Conservation (phyloP, 2,797 vertebrate genomes). For the Rhodeus uyekii region DNA sequence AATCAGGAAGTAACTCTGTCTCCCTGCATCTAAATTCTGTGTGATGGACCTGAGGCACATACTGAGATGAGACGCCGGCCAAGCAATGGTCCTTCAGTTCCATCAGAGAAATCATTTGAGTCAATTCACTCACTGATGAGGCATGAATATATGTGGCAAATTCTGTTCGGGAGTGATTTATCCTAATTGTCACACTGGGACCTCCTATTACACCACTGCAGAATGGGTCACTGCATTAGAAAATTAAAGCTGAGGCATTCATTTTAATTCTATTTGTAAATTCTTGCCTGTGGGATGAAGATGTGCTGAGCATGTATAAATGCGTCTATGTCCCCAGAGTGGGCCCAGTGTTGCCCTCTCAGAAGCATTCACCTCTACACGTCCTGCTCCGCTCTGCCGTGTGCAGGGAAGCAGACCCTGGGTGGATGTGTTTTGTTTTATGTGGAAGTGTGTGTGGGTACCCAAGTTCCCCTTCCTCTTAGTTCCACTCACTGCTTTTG, state of each 20-base stretch:
- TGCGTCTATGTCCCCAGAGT: constrained; percentile 56
- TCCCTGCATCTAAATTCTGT: neutral
- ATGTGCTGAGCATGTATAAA: constrained; percentile 72
- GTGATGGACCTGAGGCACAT: constrained; percentile 1
- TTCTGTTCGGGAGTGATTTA: constrained; percentile 88
- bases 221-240: constrained; percentile 90
- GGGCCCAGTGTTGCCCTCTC: constrained; percentile 55
- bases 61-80: constrained; percentile 5
- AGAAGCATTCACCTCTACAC: constrained; percentile 65
- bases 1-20: neutral
- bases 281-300: constrained; percentile 78
- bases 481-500: constrained; percentile 50
- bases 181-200: constrained; percentile 93
- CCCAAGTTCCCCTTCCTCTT: constrained; percentile 29
- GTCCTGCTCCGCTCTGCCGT: constrained; percentile 45
- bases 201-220: constrained; percentile 82
- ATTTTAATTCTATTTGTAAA: constrained; percentile 88
- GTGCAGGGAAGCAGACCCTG: constrained; percentile 29
- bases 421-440: constrained; percentile 20
- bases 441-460: constrained; percentile 33
- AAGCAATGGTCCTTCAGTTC: constrained; percentile 76
- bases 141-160: constrained; percentile 85
- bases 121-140: constrained; percentile 89
- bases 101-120: constrained; percentile 83
- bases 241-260: constrained; percentile 86